Percentiles rank a stretch among this genome's conserved stretches.
phyloP scores from a whole-genome alignment of 2,888 invertebrate species.

The Copidosoma aretas region DNA sequence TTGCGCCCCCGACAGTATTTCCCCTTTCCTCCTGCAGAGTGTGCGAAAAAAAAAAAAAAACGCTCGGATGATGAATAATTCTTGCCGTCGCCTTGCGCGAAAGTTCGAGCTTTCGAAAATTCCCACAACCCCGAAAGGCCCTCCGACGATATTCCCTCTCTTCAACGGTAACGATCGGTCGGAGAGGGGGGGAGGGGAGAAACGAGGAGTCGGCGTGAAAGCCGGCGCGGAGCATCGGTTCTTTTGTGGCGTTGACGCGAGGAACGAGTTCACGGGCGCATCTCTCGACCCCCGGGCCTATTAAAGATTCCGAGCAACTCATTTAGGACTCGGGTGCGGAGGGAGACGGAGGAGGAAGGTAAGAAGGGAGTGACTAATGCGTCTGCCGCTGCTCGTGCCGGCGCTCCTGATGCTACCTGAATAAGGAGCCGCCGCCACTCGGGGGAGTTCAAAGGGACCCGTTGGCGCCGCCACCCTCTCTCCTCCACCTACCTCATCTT shows the following conservation, averaged over 20 bases:
- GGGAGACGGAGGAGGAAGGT: conserved; percentile 41
- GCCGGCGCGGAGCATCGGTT: conserved; percentile 22
- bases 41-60: neutral
- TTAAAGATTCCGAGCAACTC: conserved; percentile 60
- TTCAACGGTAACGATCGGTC: too few species aligned
- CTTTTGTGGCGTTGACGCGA: conserved; percentile 52
- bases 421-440: conserved; percentile 57
- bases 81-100: too few species aligned
- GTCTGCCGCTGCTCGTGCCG: conserved; percentile 52
- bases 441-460: conserved; percentile 59
- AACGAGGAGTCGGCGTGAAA: conserved; percentile 17
- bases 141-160: too few species aligned
- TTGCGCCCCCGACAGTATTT: conserved; percentile 16
- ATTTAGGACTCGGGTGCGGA: conserved; percentile 49
- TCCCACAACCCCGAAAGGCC: too few species aligned
- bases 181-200: neutral
- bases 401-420: conserved; percentile 56
- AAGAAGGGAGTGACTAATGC: conserved; percentile 61
- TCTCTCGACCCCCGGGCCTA: conserved; percentile 41
- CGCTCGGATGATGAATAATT: too few species aligned
- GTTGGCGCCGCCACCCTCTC: conserved; percentile 59
- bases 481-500: conserved; percentile 7
- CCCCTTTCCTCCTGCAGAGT: conserved; percentile 4
- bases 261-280: conserved; percentile 19
- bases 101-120: too few species aligned